Evolutionary conservation across 53 echinoderm and acorn worm species (phyloP), one percentile per base, ranked within the genome.

Genomic region (Stichopus horrens): DNA sequence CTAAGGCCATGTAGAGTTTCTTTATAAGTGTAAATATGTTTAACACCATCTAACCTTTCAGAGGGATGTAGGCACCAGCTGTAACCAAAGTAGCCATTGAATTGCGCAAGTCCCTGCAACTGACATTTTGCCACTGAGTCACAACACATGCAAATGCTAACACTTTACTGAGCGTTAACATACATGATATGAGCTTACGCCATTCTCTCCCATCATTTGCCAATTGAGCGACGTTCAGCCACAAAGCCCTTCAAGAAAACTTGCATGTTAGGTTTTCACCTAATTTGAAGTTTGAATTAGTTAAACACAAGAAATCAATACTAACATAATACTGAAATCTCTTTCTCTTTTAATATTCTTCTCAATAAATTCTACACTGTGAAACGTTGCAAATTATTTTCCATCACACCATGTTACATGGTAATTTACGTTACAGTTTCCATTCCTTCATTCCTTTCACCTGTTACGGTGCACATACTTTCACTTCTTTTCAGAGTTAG

Each of bases 51-150:
- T 18, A 91, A 87, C 11, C 66, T 21, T 86, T 88, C 85, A 10
- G 88, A 83, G 74, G 81, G 86, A 8, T 93, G 86, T 18, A 79
- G 71, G 55, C 93, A 93, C 89, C 91, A 93, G 8, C 52, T 87
- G 75, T 87, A 93, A 0, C 93, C 89, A 87, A 73, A 87, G 52
- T 84, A 74, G 6, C 91, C 88, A 86, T 93, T 93, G 82, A 88
- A 93, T 23, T 93, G 91, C 53, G 52, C 81, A 58, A 85, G 67
- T 21, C 76, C 89, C 58, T 82, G 87, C 23, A 93, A 55, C n/a
- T 74, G 8, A 55, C 86, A 86, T 10, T 88, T 37, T 8, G 91
- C 93, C n/a, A 91, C 86, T 53, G 90, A 75, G 77, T 93, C 93
- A 73, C 76, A 83, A 4, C 66, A 79, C 88, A 89, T 2, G 89